phyloP scores from a whole-genome alignment of 2,888 invertebrate genomes.

The Octodonta nipae region DNA sequence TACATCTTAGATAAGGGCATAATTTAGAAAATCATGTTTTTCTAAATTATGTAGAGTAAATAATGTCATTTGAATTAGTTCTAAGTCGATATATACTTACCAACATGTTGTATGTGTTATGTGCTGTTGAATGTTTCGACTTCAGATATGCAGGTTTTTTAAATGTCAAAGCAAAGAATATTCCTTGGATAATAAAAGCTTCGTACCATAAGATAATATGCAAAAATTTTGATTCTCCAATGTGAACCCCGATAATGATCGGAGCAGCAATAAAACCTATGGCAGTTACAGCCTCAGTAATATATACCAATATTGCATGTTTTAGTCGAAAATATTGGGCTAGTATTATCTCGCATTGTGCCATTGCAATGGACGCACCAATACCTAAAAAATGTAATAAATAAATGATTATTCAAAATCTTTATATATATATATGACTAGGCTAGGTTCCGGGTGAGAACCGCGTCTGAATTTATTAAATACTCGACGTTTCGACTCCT shows the following conservation, averaged over 20 bases:
- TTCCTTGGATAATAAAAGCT: constrained; percentile 45
- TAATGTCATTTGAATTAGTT: too few species aligned
- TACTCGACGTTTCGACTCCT: too few species aligned
- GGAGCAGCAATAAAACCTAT: constrained; percentile 43
- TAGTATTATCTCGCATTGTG: constrained; percentile 45
- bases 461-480: too few species aligned
- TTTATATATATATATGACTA: too few species aligned
- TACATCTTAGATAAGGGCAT: too few species aligned
- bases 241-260: constrained; percentile 39
- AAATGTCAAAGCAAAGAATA: constrained; percentile 40
- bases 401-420: background rate
- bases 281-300: constrained; percentile 41
- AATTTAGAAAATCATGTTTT: too few species aligned
- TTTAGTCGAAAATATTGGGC: constrained; percentile 47
- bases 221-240: constrained; percentile 33
- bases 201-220: constrained; percentile 44
- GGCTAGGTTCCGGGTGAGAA: too few species aligned
- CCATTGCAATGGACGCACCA: constrained; percentile 43
- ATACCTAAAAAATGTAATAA: constrained; percentile 36
- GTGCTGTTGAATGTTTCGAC: constrained; percentile 16
- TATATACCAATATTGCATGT: constrained; percentile 38
- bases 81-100: constrained; percentile 18
- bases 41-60: too few species aligned
- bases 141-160: constrained; percentile 42
- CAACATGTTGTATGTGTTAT: constrained; percentile 24